phyloP scores from a whole-genome alignment of 2,113 vertebrate species.

The Emberiza fucata region DNA sequence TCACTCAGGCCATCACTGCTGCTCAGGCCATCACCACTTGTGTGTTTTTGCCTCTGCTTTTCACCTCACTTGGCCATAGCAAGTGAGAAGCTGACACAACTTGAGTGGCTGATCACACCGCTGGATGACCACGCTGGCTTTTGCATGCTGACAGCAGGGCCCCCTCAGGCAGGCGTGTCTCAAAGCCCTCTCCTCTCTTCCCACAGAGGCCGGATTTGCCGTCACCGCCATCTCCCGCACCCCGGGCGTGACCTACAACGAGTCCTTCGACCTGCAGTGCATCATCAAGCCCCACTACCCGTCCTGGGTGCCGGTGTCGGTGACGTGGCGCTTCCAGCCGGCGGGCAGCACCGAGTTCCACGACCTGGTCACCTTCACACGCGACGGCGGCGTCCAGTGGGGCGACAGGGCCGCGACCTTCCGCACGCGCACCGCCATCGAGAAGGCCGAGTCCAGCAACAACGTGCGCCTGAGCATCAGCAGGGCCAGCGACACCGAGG shows the following conservation, averaged over 20 bases:
- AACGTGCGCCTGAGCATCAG: slow-evolving; percentile 92
- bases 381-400: slow-evolving; percentile 91
- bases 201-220: slow-evolving; percentile 86
- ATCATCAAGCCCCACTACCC: slow-evolving; percentile 94
- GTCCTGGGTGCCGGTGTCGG: slow-evolving; percentile 83
- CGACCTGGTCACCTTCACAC: slow-evolving; percentile 92
- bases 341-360: slow-evolving; percentile 78
- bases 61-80: neutral
- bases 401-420: slow-evolving; percentile 81
- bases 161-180: neutral
- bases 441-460: slow-evolving; percentile 89
- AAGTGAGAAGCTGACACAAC: fast-evolving
- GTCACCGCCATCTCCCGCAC: slow-evolving; percentile 95
- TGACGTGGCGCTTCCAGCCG: slow-evolving; percentile 94
- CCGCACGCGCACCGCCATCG: slow-evolving; percentile 89
- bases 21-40: neutral
- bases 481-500: slow-evolving; percentile 87
- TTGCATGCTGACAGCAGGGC: neutral
- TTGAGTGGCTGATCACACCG: fast-evolving
- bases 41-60: neutral
- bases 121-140: neutral
- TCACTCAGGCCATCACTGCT: neutral
- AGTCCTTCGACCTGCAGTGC: slow-evolving; percentile 94
- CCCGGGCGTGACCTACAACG: slow-evolving; percentile 86
- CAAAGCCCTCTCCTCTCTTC: neutral